Evolutionary conservation across 2,888 invertebrate species (phyloP).

Genomic region (Noctua janthina): DNA sequence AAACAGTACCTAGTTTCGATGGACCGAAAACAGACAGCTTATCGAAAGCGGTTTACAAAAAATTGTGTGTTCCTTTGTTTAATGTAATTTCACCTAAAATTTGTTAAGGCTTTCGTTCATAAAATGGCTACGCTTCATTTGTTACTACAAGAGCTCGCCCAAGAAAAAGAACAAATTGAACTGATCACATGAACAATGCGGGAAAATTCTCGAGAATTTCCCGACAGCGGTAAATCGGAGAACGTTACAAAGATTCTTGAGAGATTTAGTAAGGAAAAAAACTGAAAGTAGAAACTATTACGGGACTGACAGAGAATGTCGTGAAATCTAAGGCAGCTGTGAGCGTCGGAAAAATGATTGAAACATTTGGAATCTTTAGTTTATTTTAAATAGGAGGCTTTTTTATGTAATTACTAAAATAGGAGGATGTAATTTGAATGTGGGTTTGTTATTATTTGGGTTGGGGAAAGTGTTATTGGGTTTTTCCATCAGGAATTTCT

Average conservation of each 20-base stretch:
- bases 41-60: neutral
- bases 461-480: no score
- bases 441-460: neutral
- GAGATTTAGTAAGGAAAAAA: conserved; percentile 39
- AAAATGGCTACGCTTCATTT: conserved; percentile 1
- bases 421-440: neutral
- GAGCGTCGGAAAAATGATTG: neutral
- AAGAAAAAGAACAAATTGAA: conserved; percentile 38
- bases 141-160: neutral
- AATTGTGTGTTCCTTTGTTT: neutral
- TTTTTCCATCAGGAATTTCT: no score
- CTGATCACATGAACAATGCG: conserved; percentile 48
- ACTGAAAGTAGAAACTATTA: conserved; percentile 29
- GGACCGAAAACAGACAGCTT: neutral
- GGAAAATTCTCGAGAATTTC: conserved; percentile 23
- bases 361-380: neutral
- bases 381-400: neutral
- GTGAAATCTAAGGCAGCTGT: conserved; percentile 7
- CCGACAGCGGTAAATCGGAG: conserved; percentile 10
- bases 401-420: neutral
- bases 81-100: neutral
- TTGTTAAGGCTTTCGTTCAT: neutral
- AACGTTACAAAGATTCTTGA: conserved; percentile 27
- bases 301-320: conserved; percentile 2
- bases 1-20: neutral